Evolutionary conservation across 2,797 vertebrate genomes (phyloP).

Genomic region (Mus minutoides): DNA sequence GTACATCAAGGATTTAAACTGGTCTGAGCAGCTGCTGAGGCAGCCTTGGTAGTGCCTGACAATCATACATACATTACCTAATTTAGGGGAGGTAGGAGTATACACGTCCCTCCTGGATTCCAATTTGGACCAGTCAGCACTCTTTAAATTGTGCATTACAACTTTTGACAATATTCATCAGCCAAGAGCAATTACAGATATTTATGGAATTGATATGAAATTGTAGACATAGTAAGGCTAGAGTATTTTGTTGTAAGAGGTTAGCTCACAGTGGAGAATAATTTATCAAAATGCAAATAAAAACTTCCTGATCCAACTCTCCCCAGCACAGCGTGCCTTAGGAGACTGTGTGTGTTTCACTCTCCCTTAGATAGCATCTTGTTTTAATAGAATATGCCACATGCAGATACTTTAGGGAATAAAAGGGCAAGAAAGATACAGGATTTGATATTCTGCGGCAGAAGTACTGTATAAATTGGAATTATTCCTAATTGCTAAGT

Average conservation of each 20-base stretch:
- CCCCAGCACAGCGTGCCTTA: neutral
- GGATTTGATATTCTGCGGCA: slow-evolving; percentile 43
- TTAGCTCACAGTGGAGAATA: neutral
- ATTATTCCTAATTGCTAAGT: slow-evolving; percentile 44
- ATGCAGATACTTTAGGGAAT: neutral
- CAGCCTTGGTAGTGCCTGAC: neutral
- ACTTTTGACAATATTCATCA: neutral
- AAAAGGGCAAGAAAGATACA: neutral
- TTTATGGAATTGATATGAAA: neutral
- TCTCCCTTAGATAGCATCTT: neutral
- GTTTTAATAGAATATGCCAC: neutral
- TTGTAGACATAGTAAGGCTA: neutral
- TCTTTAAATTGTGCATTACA: neutral
- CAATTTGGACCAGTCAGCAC: neutral
- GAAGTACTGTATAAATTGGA: neutral
- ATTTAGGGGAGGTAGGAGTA: neutral
- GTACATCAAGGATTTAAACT: neutral
- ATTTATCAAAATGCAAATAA: slow-evolving; percentile 1
- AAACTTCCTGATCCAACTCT: neutral
- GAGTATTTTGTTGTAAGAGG: neutral
- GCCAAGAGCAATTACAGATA: slow-evolving; percentile 13
- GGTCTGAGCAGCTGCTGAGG: neutral
- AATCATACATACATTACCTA: neutral
- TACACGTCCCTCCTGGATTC: neutral
- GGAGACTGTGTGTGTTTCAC: neutral